Base-by-base conservation (phyloP, 2,113 vertebrate genomes). In the Salvelinus sp. region DNA sequence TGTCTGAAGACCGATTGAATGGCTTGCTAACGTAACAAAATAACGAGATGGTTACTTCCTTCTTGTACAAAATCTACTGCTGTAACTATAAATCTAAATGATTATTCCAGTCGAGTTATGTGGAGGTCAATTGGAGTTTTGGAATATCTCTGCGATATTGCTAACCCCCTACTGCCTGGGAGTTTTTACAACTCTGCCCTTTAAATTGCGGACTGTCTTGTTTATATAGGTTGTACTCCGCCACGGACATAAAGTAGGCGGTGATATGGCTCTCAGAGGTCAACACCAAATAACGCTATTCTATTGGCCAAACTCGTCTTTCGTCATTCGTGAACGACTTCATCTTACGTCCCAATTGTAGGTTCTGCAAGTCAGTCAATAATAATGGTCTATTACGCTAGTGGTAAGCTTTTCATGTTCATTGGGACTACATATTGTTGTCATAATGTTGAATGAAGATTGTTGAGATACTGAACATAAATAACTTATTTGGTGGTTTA, bases 131-230 rank as follows among this genome's bases (percentile, higher is more conserved):
- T 69, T 47, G 9, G 23, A 77, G 78, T 69, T 72, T 4, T 80
- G 0, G 7, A 44, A 27, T 67, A 74, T 30, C 30, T 22, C 62
- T 73, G 3, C 76, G 75, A 47, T 72, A 50, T 81, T 18, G 4
- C 64, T 60, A 10, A 87, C 90, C 92, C 92, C 91, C 92, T 85
- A 79, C 90, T 83, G 89, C 90, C 88, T 81, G 91, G 92, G 92
- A 94, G 93, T 89, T 92, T 90, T 92, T 91, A 93, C 92, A 93
- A 93, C 93, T 94, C 92, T 93, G 88, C 90, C 92, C 90, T 92
- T 91, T 91, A 86, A 89, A 92, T 88, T 81, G 20, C 13, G 78
- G 73, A 77, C 86, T 82, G 84, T 4, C 84, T 74, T 80, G 78
- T 47, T 82, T 94, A 88, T 94, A 95, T 93, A 93, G 38, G 89